Evolutionary conservation across 2,113 vertebrate species (phyloP).

Genomic region (Nipponia nippon): DNA sequence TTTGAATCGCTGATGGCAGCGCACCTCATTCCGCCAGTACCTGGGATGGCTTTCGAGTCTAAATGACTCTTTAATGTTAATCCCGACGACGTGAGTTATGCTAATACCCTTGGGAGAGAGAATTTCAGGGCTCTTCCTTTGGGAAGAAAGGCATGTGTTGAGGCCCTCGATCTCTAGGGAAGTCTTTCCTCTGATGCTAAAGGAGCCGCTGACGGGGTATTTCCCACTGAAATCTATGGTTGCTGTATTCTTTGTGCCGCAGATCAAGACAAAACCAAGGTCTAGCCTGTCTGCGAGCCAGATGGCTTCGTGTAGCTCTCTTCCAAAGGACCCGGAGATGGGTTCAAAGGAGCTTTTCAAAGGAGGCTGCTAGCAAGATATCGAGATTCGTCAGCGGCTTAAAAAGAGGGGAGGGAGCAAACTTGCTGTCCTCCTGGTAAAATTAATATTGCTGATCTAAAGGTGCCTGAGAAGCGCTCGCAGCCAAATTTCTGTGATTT

Average conservation of each 20-base stretch:
- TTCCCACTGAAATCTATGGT: background rate
- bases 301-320: background rate
- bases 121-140: background rate
- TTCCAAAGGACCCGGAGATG: background rate
- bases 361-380: background rate
- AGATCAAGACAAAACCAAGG: background rate
- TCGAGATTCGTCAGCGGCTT: background rate
- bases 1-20: fast-evolving
- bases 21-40: background rate
- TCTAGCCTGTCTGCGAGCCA: background rate
- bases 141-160: background rate
- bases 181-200: background rate
- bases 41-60: background rate
- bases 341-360: background rate
- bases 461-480: background rate
- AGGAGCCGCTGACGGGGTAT: background rate
- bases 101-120: background rate
- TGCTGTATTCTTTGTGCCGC: background rate
- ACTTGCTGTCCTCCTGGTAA: background rate
- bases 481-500: background rate
- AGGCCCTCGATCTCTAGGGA: background rate
- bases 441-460: background rate
- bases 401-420: background rate
- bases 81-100: background rate
- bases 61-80: background rate